Conservation (phyloP, 2,113 vertebrate species). For the Leptobrachium ailaonicum region DNA sequence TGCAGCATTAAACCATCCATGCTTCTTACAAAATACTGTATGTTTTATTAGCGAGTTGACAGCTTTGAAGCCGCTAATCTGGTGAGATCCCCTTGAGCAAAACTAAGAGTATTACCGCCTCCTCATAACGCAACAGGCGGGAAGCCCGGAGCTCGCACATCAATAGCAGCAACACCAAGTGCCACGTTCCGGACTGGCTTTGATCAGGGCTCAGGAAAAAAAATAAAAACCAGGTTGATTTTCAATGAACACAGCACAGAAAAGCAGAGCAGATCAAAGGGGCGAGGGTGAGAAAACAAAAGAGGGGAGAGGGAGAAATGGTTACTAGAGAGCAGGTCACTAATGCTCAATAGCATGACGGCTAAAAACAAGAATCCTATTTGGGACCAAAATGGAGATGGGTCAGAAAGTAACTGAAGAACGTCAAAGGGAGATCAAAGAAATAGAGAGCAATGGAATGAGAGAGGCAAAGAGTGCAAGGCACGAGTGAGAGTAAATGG, state of each 20-base stretch:
- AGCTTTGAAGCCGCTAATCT: constrained; percentile 42
- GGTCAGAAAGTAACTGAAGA: neutral
- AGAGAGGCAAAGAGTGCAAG: too few relatives aligned
- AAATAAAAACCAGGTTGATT: constrained; percentile 44
- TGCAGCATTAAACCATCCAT: constrained; percentile 10
- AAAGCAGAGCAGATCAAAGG: constrained; percentile 60
- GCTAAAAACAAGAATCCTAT: neutral
- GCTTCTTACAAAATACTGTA: constrained; percentile 16
- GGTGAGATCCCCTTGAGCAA: constrained; percentile 12
- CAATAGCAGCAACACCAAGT: neutral
- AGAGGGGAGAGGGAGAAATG: neutral
- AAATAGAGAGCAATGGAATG: too few relatives aligned
- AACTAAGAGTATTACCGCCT: constrained; percentile 24
- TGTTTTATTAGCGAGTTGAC: constrained; percentile 14
- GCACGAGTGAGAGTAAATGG: too few relatives aligned
- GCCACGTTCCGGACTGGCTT: neutral
- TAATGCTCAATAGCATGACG: neutral
- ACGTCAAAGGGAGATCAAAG: too few relatives aligned
- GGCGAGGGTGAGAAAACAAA: constrained; percentile 19
- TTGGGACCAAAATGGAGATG: neutral
- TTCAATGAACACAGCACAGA: constrained; percentile 54
- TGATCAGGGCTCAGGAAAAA: neutral
- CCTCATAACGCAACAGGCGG: neutral
- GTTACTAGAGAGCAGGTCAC: constrained; percentile 8
- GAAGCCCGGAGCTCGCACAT: constrained; percentile 2